phyloP scores from a whole-genome alignment of 2,888 invertebrate species.

The Podabrus alpinus region DNA sequence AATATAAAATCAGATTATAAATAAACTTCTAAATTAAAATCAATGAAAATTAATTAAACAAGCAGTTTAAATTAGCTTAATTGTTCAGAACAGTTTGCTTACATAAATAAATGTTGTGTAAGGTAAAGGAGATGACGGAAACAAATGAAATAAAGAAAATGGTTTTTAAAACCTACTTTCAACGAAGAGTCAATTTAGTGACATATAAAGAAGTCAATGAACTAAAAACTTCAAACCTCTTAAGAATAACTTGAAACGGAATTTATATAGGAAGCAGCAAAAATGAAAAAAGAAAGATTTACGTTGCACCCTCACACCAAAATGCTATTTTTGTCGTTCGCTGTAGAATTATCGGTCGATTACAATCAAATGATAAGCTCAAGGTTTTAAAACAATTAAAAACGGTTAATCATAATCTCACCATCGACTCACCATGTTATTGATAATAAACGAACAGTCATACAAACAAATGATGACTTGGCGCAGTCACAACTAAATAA shows the following conservation, averaged over 20 bases:
- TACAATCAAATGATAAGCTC: background rate
- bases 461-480: background rate
- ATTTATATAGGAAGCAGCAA: background rate
- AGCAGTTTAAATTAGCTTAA: background rate
- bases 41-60: background rate
- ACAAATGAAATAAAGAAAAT: background rate
- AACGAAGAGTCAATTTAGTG: conserved; percentile 32
- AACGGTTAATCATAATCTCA: no score
- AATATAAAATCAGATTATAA: background rate
- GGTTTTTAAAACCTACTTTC: background rate
- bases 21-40: background rate
- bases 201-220: conserved; percentile 32
- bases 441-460: background rate
- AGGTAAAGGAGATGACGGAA: background rate
- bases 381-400: background rate
- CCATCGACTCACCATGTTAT: background rate
- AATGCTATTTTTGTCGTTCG: background rate
- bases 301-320: background rate
- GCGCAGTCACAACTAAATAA: background rate
- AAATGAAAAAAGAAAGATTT: background rate
- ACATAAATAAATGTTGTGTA: background rate
- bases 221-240: conserved; percentile 17
- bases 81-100: background rate
- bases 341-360: background rate
- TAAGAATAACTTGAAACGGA: background rate